phyloP scores from a whole-genome alignment of 2,113 vertebrate genomes.

The Stegastes partitus region DNA sequence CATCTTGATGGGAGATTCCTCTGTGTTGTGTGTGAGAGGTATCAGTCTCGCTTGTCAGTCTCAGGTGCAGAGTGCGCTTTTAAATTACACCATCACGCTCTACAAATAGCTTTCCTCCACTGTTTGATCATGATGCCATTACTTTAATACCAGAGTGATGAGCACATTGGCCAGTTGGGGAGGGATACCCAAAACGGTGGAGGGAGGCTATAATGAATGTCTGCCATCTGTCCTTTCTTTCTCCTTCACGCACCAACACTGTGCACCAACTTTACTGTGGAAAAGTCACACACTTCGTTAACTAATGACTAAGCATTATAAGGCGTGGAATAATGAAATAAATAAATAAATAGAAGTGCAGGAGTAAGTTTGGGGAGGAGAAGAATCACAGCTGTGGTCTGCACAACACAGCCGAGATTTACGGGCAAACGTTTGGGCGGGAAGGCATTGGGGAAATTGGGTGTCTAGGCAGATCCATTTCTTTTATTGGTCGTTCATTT shows the following conservation, averaged over 20 bases:
- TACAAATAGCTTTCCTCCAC: constrained; percentile 44
- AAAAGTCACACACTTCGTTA: constrained; percentile 4
- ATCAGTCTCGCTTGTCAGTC: constrained; percentile 40
- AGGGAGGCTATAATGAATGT: constrained; percentile 40
- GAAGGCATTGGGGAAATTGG: constrained; percentile 41
- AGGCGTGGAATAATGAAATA: not conserved
- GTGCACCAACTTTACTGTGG: constrained; percentile 11
- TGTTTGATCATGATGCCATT: constrained; percentile 44
- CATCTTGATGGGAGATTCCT: constrained; percentile 2
- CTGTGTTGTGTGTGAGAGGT: not conserved
- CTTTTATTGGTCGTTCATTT: constrained; percentile 58
- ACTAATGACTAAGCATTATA: constrained; percentile 4
- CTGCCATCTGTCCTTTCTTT: constrained; percentile 54
- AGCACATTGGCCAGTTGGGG: not conserved
- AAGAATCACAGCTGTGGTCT: constrained; percentile 21
- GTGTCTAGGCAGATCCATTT: constrained; percentile 52
- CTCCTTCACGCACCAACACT: constrained; percentile 13
- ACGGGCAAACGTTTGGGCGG: constrained; percentile 31
- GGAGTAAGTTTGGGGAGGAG: constrained; percentile 1
- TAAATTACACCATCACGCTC: constrained; percentile 40
- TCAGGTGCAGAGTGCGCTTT: constrained; percentile 47
- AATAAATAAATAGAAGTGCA: not conserved
- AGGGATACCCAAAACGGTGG: constrained; percentile 30
- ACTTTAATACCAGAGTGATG: constrained; percentile 13
- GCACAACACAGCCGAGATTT: constrained; percentile 35